Conservation (phyloP, 2,113 vertebrate genomes). For the Brachirus orientalis region DNA sequence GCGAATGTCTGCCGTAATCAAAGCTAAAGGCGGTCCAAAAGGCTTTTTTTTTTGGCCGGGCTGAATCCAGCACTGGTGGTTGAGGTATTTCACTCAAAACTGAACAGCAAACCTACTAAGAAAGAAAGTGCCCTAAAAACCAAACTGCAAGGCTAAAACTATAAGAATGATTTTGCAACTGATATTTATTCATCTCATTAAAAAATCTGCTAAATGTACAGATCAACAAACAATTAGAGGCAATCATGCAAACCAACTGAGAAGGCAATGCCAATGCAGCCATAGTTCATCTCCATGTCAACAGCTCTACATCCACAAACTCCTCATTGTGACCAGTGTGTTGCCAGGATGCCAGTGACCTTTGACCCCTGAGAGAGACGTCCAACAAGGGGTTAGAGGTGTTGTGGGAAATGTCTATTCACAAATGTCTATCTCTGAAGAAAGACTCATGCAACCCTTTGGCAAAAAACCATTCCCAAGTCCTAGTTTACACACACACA, state of each 20-base stretch:
- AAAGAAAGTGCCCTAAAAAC: too few relatives aligned
- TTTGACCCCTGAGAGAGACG: constrained; percentile 30
- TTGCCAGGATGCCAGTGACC: constrained; percentile 63
- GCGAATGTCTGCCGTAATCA: too few relatives aligned
- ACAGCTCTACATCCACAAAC: constrained; percentile 49
- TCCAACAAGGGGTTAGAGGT: constrained; percentile 38
- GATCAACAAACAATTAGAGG: not conserved
- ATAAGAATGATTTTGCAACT: too few relatives aligned
- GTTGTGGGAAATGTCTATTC: constrained; percentile 61
- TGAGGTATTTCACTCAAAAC: too few relatives aligned
- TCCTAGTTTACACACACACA: constrained; percentile 1
- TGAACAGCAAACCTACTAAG: too few relatives aligned
- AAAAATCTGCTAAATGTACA: too few relatives aligned
- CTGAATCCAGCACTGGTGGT: too few relatives aligned
- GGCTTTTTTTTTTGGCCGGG: too few relatives aligned
- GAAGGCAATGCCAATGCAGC: not conserved
- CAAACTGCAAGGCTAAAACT: too few relatives aligned
- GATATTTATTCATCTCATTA: too few relatives aligned
- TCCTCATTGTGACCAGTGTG: constrained; percentile 22
- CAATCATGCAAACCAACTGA: not conserved
- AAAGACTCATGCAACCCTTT: constrained; percentile 32
- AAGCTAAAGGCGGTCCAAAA: too few relatives aligned
- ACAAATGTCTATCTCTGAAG: constrained; percentile 29
- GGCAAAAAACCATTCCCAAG: constrained; percentile 16
- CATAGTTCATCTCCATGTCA: constrained; percentile 58